Conservation (phyloP, 2,113 vertebrate species). For the Symphodus melops region DNA sequence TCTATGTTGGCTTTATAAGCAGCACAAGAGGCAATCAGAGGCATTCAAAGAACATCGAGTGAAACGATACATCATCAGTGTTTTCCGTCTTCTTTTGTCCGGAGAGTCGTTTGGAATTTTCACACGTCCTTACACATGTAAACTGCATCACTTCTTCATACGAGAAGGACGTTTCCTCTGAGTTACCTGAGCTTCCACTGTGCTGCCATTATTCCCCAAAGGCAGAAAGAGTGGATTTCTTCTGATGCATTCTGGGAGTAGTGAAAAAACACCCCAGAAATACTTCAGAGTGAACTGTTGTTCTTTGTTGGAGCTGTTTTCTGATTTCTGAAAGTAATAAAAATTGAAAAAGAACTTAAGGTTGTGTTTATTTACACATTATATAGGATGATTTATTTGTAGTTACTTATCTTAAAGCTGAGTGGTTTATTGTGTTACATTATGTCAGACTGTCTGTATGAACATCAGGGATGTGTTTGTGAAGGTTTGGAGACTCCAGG, state of each 20-base stretch:
- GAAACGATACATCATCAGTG: conserved; percentile 59
- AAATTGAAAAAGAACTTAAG: no score
- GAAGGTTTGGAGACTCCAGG: no score
- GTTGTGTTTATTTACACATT: no score
- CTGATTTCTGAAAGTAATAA: no score
- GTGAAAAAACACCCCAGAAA: no score
- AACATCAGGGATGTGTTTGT: no score
- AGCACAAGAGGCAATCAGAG: conserved; percentile 66
- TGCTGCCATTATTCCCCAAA: conserved; percentile 17
- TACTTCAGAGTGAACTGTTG: no score
- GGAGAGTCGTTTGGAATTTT: conserved; percentile 40
- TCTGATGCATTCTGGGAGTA: not conserved
- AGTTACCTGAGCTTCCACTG: conserved; percentile 15
- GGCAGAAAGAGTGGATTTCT: not conserved
- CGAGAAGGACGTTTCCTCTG: conserved; percentile 13
- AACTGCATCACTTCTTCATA: conserved; percentile 10
- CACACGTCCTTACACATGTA: conserved; percentile 26
- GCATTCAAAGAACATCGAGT: conserved; percentile 51
- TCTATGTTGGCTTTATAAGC: conserved; percentile 50
- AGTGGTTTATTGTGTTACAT: no score
- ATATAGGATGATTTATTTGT: no score
- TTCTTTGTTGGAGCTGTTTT: no score
- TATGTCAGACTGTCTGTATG: no score
- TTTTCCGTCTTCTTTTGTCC: conserved; percentile 40
- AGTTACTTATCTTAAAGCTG: no score